Evolutionary conservation across 2,113 vertebrate genomes (phyloP).

Genomic region (Dipodomys stephensi): DNA sequence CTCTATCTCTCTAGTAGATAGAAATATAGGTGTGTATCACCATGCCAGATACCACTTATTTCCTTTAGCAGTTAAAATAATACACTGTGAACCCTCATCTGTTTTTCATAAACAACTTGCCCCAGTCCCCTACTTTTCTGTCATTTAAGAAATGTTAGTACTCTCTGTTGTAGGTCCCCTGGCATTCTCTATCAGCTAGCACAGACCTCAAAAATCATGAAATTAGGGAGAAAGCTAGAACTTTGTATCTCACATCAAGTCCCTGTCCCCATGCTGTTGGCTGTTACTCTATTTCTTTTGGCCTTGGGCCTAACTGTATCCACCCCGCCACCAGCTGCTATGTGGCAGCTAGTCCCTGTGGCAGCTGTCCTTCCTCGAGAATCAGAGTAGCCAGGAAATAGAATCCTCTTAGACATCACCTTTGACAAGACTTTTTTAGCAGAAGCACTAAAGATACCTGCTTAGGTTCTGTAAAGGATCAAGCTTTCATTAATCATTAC

Average conservation of each 20-base stretch:
- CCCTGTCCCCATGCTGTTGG: not conserved
- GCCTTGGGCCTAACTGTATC: conserved; percentile 16
- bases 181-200: not conserved
- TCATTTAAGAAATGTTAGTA: not conserved
- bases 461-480: conserved; percentile 44
- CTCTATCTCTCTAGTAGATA: no score
- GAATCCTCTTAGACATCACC: not conserved
- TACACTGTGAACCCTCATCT: not conserved
- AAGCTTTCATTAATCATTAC: not conserved
- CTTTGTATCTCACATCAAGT: not conserved
- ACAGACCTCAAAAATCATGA: conserved; percentile 40
- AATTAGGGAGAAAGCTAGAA: not conserved
- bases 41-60: no score
- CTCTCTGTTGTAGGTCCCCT: not conserved
- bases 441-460: not conserved
- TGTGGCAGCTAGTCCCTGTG: conserved; percentile 49
- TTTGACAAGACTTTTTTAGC: conserved; percentile 40
- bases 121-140: not conserved
- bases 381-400: not conserved
- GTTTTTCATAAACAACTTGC: conserved; percentile 38
- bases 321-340: conserved; percentile 62
- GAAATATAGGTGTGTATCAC: no score
- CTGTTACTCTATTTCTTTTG: conserved; percentile 48
- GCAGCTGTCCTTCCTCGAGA: conserved; percentile 71
- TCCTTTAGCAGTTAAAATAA: conserved; percentile 54